These are phyloP conservation scores for Anagrus nilaparvatae DNA, from an alignment of 1,140 invertebrate species.

Conservation along the genomic window DNA sequence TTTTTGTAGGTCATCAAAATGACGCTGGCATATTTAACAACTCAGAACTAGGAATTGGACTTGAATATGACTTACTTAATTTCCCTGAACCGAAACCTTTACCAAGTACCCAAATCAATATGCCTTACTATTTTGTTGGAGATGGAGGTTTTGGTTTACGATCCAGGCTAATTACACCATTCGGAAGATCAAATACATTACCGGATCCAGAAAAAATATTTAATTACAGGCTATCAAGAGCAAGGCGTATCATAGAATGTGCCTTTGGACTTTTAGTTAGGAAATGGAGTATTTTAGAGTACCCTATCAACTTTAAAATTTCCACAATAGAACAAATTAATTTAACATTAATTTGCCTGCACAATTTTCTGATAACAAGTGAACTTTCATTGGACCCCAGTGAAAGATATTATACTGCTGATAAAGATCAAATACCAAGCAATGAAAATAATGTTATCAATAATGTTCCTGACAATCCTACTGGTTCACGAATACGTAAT, in stretches of 20 bases:
- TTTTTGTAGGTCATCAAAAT: background rate
- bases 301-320: background rate
- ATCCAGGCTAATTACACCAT: conserved; percentile 39
- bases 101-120: conserved; percentile 9
- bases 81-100: background rate
- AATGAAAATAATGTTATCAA: too few species aligned
- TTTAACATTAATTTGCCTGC: background rate
- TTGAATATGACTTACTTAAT: background rate
- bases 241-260: conserved; percentile 41
- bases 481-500: too few species aligned
- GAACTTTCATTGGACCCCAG: too few species aligned
- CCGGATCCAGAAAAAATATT: conserved; percentile 28
- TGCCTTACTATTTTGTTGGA: conserved; percentile 27
- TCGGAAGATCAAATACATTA: conserved; percentile 26
- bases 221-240: conserved; percentile 33
- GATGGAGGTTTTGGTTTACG: conserved; percentile 43
- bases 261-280: conserved; percentile 42
- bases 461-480: too few species aligned
- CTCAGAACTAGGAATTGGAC: background rate
- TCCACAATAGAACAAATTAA: background rate
- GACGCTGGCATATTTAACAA: background rate
- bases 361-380: background rate
- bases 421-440: too few species aligned
- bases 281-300: background rate
- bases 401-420: too few species aligned